Conservation (phyloP, 2,888 invertebrate species). For the Trissonchulus sp. region DNA sequence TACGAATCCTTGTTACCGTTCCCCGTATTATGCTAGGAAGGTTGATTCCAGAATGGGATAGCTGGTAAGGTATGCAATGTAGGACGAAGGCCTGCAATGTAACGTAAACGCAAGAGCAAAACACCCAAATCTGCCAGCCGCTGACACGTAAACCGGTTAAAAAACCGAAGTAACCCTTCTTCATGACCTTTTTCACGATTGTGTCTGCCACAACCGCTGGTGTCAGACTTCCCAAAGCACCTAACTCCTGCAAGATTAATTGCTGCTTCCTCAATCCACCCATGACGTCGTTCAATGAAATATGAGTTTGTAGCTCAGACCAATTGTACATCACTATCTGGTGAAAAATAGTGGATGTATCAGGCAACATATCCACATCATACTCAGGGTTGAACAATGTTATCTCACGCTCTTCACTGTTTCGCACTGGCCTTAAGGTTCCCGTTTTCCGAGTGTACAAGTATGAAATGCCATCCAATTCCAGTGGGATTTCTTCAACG, state of each 20-base stretch:
- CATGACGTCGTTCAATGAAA: not conserved
- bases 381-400: no score
- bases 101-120: not conserved
- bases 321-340: not conserved
- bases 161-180: not conserved
- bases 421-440: not conserved
- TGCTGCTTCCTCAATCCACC: not conserved
- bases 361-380: no score
- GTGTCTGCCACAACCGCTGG: not conserved
- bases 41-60: no score
- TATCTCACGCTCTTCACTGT: no score
- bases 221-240: not conserved
- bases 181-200: not conserved
- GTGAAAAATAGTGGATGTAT: not conserved
- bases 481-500: not conserved
- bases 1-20: no score
- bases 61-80: not conserved
- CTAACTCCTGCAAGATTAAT: not conserved
- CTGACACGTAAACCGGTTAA: not conserved
- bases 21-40: no score
- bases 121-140: slow-evolving; percentile 1
- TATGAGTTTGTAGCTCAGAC: no score
- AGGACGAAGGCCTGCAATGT: not conserved
- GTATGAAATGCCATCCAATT: not conserved
- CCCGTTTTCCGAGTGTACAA: not conserved